A percentile compares a stretch with the other conserved stretches of the same genome.
Conservation (phyloP, 2,888 invertebrate species). For the Heliconius sara region DNA sequence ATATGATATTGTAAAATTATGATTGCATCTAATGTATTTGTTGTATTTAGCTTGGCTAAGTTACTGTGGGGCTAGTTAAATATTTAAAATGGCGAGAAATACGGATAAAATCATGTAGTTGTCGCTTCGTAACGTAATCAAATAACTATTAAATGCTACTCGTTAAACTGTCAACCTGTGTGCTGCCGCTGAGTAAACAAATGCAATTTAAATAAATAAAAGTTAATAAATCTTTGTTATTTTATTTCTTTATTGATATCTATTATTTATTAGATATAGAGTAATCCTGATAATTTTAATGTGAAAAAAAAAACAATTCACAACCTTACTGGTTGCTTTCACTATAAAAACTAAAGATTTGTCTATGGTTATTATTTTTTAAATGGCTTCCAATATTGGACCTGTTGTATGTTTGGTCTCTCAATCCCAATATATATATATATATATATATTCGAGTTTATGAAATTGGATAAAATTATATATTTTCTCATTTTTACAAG, state of each 20-base stretch:
- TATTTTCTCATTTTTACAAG: too few relatives aligned
- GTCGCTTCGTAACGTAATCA: constrained; percentile 45
- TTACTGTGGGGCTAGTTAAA: constrained; percentile 37
- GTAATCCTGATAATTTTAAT: too few relatives aligned
- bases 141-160: constrained; percentile 45
- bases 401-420: too few relatives aligned
- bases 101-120: constrained; percentile 46
- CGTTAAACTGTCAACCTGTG: constrained; percentile 50
- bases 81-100: constrained; percentile 36
- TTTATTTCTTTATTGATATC: constrained; percentile 32
- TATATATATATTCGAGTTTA: too few relatives aligned
- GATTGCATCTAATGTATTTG: constrained; percentile 51
- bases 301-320: too few relatives aligned
- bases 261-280: too few relatives aligned
- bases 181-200: constrained; percentile 64
- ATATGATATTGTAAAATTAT: constrained; percentile 40
- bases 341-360: too few relatives aligned
- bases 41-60: constrained; percentile 52
- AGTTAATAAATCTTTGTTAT: constrained; percentile 42
- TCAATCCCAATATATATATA: too few relatives aligned
- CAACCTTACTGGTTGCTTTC: too few relatives aligned
- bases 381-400: too few relatives aligned
- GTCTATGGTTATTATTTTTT: too few relatives aligned
- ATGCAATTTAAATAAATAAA: constrained; percentile 67
- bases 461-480: too few relatives aligned